Percentiles rank a stretch among this genome's conserved stretches.
These are phyloP conservation scores for Stictonetta naevosa DNA, from an alignment of 2,113 vertebrate species.

Conservation along the genomic window DNA sequence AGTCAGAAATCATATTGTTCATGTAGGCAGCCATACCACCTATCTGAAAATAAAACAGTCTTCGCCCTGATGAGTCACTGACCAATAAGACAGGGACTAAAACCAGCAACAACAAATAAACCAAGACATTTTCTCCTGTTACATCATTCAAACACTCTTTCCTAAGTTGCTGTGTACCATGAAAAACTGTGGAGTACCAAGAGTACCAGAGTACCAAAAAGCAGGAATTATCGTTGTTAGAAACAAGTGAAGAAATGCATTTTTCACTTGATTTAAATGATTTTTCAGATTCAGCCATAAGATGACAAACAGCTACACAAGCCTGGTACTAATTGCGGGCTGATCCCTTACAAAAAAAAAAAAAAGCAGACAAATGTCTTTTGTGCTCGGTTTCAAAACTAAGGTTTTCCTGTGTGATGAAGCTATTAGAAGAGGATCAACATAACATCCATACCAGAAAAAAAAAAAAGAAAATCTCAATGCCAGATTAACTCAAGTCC, in stretches of 20 bases:
- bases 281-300: not conserved
- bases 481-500: not conserved
- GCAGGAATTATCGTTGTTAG: not conserved
- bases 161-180: not conserved
- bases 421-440: not conserved
- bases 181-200: not conserved
- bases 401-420: not conserved
- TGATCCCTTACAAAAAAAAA: not conserved
- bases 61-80: not conserved
- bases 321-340: not conserved
- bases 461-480: not conserved
- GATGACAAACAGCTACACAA: not conserved
- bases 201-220: not conserved
- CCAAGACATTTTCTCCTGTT: not conserved
- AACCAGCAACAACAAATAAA: not conserved
- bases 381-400: not conserved
- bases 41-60: not conserved
- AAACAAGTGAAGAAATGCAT: fast-evolving
- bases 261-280: not conserved
- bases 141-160: not conserved
- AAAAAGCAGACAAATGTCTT: not conserved
- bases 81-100: not conserved
- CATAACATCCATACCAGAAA: not conserved
- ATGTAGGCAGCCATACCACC: not conserved
- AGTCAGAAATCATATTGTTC: not conserved